A percentile compares a stretch with the other conserved stretches of the same genome.
Conservation (phyloP, 2,797 vertebrate genomes). For the Discoglossus pictus region DNA sequence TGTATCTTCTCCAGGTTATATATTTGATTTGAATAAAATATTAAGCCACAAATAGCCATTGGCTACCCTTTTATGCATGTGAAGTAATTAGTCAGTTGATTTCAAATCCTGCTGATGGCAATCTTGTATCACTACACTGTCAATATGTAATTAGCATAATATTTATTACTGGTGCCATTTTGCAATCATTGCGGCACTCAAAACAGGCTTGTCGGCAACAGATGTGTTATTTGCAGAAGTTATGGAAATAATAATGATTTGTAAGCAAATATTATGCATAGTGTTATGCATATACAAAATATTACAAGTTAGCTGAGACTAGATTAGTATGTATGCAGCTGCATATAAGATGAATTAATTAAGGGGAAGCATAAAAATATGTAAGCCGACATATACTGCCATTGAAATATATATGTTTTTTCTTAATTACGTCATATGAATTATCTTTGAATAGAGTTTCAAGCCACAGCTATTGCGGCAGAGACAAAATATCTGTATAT, state of each 20-base stretch:
- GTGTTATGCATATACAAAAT: no score
- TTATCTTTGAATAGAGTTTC: no score
- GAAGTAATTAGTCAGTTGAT: slow-evolving; percentile 11
- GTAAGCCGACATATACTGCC: no score
- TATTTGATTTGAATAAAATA: neutral
- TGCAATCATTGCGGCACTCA: slow-evolving; percentile 20
- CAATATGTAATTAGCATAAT: slow-evolving; percentile 36
- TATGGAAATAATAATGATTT: slow-evolving; percentile 13
- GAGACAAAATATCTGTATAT: no score
- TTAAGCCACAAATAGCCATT: slow-evolving; percentile 3
- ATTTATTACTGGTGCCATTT: slow-evolving; percentile 20
- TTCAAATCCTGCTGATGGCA: slow-evolving; percentile 14
- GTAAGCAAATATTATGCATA: slow-evolving; percentile 8
- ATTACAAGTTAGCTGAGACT: slow-evolving; percentile 8
- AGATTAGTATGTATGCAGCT: no score
- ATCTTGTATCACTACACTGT: slow-evolving; percentile 14
- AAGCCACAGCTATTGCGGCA: no score
- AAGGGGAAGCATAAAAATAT: no score
- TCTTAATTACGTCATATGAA: no score
- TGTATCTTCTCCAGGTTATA: neutral
- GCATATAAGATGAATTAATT: no score
- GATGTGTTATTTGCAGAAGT: slow-evolving; percentile 18
- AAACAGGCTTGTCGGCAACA: slow-evolving; percentile 13
- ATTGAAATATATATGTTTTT: no score
- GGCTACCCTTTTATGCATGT: slow-evolving; percentile 22